These are phyloP conservation scores for zebrafish (Danio rerio) DNA, from an alignment of 2,113 vertebrate genomes.

Conservation along the genomic window GRCz12tu NC_133194.1:10249501-10250000, in stretches of 20 bases:
- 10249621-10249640: background rate
- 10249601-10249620: too few relatives aligned
- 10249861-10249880: conserved; percentile 63
- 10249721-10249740: conserved; percentile 59
- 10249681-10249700: background rate
- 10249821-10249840: conserved; percentile 65
- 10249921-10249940: conserved; percentile 47
- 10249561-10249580: too few relatives aligned
- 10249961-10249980: conserved; percentile 60
- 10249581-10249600: too few relatives aligned
- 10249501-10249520: too few relatives aligned
- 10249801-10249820: conserved; percentile 61
- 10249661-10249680: conserved; percentile 6
- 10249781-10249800: conserved; percentile 66
- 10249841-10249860: conserved; percentile 69
- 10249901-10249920: conserved; percentile 46
- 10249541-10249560: too few relatives aligned
- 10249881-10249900: conserved; percentile 61
- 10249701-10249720: conserved; percentile 53
- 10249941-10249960: background rate
- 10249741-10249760: conserved; percentile 64
- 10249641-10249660: background rate
- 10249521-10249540: too few relatives aligned
- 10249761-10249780: conserved; percentile 66
- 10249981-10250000: conserved; percentile 44